phyloP scores from a whole-genome alignment of 2,797 vertebrate genomes.

The Novumbra hubbsi region DNA sequence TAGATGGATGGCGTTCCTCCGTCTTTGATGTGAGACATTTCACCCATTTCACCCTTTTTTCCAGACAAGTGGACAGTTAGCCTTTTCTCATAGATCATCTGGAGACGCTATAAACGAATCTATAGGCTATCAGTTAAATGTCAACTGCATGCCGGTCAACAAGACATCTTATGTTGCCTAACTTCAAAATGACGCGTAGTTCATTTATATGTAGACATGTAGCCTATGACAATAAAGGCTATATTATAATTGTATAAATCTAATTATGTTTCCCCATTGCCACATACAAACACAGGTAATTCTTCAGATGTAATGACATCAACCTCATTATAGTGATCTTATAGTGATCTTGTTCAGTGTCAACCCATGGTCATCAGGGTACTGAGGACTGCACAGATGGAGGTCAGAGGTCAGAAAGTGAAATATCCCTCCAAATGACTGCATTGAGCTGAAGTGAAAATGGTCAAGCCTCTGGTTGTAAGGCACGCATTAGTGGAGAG shows the following conservation, averaged over 20 bases:
- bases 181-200: no score
- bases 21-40: background rate
- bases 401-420: background rate
- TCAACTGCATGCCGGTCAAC: no score
- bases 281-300: background rate
- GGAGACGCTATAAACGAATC: no score
- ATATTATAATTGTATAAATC: background rate
- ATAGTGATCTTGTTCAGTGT: background rate
- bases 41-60: background rate
- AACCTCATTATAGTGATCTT: background rate
- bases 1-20: background rate
- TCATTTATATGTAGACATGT: no score
- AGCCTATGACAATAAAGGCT: no score
- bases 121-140: no score
- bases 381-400: background rate
- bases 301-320: background rate
- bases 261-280: background rate
- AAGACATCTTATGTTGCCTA: no score
- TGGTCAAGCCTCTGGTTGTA: background rate
- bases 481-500: slow-evolving; percentile 14
- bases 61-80: no score
- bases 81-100: no score
- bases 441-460: background rate
- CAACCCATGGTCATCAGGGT: background rate
- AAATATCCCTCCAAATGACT: background rate